These are phyloP conservation scores for Meriones psammophilus DNA, from an alignment of 2,797 vertebrate species.

Conservation along the genomic window DNA sequence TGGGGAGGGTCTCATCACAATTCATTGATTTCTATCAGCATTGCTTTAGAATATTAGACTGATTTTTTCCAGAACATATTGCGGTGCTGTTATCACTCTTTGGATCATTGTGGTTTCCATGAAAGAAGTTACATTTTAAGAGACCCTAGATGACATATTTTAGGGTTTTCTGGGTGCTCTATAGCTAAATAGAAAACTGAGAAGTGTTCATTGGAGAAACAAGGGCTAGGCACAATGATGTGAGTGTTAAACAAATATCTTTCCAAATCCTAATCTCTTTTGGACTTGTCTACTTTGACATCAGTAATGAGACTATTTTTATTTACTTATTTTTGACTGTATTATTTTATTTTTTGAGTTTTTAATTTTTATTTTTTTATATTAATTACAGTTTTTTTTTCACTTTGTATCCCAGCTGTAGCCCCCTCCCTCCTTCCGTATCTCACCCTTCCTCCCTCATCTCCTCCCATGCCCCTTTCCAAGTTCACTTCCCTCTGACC, in stretches of 20 bases:
- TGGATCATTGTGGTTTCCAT: constrained; percentile 16
- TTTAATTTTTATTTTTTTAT: no score
- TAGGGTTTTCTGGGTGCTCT: neutral
- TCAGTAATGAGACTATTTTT: neutral
- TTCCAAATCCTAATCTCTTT: constrained; percentile 58
- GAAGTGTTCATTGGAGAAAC: neutral
- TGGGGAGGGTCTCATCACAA: neutral
- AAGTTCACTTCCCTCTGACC: no score
- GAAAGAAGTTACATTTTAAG: neutral
- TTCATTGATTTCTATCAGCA: neutral
- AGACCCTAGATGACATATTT: neutral
- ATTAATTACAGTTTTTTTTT: no score
- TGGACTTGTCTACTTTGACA: neutral
- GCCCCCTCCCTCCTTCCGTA: no score
- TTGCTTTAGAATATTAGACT: neutral
- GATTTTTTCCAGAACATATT: neutral
- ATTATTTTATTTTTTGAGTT: no score
- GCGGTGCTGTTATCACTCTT: neutral
- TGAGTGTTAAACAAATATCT: constrained; percentile 48
- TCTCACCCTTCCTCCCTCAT: no score
- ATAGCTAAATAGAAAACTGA: neutral
- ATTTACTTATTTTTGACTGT: neutral
- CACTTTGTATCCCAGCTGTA: no score
- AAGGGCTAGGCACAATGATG: neutral
- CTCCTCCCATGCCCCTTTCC: no score